Conservation (phyloP, 2,888 invertebrate species). For the Exephanes ischioxanthus region DNA sequence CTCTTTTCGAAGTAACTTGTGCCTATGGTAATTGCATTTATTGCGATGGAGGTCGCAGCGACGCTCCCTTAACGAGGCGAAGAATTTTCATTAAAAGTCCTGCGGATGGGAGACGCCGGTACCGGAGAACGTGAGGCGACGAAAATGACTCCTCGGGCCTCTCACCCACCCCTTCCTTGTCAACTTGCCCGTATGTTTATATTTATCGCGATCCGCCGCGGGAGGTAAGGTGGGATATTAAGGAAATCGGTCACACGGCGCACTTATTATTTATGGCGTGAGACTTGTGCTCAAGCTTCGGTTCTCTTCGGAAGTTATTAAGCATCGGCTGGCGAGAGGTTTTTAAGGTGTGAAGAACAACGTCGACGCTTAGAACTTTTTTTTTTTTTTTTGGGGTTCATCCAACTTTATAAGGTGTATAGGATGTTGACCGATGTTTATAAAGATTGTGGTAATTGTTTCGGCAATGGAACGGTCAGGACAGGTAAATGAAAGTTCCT, state of each 20-base stretch:
- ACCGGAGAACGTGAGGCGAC: conserved; percentile 9
- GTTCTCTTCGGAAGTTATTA: not conserved
- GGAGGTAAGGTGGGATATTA: not conserved
- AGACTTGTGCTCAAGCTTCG: not conserved
- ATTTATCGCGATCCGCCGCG: conserved; percentile 6
- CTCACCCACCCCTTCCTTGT: not conserved
- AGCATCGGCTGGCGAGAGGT: too few relatives aligned
- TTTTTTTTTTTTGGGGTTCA: too few relatives aligned
- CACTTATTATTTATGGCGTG: not conserved
- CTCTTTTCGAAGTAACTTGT: conserved; percentile 55
- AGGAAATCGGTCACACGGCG: not conserved
- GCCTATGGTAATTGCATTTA: conserved; percentile 64
- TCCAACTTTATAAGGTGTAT: too few relatives aligned
- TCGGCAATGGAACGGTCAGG: too few relatives aligned
- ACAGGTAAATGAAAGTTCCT: too few relatives aligned
- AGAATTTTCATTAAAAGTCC: conserved; percentile 63
- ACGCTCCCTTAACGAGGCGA: conserved; percentile 55
- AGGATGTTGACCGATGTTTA: too few relatives aligned
- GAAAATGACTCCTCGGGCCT: not conserved
- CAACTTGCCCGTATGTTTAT: not conserved
- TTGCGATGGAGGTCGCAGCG: conserved; percentile 47
- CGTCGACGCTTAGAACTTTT: too few relatives aligned
- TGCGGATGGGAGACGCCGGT: conserved; percentile 21
- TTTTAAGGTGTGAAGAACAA: too few relatives aligned
- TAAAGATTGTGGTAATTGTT: too few relatives aligned